Percentiles rank a stretch among this genome's conserved stretches.
Conservation (phyloP, 2,888 invertebrate genomes). For the Drosophila gaucha region DNA sequence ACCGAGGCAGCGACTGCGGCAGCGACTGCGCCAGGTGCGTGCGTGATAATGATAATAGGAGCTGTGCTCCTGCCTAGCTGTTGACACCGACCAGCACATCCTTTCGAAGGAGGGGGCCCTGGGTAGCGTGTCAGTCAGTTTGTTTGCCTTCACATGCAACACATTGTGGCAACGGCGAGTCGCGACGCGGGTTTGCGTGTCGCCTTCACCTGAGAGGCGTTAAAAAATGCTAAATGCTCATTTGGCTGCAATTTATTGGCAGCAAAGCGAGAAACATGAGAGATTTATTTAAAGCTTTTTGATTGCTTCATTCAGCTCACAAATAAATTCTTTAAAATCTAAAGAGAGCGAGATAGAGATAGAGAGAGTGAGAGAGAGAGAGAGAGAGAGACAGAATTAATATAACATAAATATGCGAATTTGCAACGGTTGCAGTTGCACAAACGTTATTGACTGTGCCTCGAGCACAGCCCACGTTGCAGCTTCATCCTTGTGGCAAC, state of each 20-base stretch:
- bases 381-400: slow-evolving; percentile 38
- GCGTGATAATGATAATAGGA: slow-evolving; percentile 73
- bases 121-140: slow-evolving; percentile 59
- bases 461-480: slow-evolving; percentile 40
- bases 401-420: slow-evolving; percentile 60
- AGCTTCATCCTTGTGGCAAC: slow-evolving; percentile 23
- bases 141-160: slow-evolving; percentile 48
- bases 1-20: slow-evolving; percentile 3
- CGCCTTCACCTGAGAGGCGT: slow-evolving; percentile 65
- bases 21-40: slow-evolving; percentile 32
- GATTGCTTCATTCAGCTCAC: slow-evolving; percentile 3
- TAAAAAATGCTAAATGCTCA: slow-evolving; percentile 74
- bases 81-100: slow-evolving; percentile 53
- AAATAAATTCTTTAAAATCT: slow-evolving; percentile 4
- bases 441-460: slow-evolving; percentile 14
- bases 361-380: background rate
- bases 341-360: background rate
- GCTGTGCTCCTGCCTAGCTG: slow-evolving; percentile 22
- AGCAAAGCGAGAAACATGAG: slow-evolving; percentile 2
- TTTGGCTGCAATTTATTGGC: slow-evolving; percentile 68
- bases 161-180: slow-evolving; percentile 3
- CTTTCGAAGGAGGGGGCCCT: slow-evolving; percentile 41
- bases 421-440: slow-evolving; percentile 58
- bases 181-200: slow-evolving; percentile 58
- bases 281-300: slow-evolving; percentile 1